Evolutionary conservation across 2,888 invertebrate species (phyloP).

Genomic region (Coleophora flavipennella): DNA sequence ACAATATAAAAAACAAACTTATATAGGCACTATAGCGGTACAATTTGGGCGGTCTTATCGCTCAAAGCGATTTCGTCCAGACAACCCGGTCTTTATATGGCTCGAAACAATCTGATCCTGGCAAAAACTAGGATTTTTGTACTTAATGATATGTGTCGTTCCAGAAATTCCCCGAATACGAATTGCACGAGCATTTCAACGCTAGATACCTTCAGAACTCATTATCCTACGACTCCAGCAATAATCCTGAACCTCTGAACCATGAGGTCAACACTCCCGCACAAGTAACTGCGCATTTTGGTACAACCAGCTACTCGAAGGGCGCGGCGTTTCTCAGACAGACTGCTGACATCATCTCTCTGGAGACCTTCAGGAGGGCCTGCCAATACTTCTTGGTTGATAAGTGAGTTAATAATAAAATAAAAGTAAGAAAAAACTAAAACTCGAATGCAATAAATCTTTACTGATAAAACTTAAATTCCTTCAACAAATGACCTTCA

Average conservation of each 20-base stretch:
- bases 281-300: constrained; percentile 77
- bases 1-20: no score
- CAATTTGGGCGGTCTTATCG: no score
- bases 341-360: constrained; percentile 48
- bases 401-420: constrained; percentile 67
- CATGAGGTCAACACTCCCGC: constrained; percentile 72
- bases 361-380: constrained; percentile 40
- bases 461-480: no score
- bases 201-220: constrained; percentile 78
- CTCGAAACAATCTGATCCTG: no score
- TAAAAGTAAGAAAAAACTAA: no score
- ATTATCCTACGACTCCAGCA: constrained; percentile 57
- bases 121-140: no score
- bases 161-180: constrained; percentile 76
- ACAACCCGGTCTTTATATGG: no score
- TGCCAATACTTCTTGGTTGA: constrained; percentile 44
- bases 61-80: no score
- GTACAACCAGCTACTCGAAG: constrained; percentile 79
- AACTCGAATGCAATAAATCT: no score
- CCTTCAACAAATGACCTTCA: no score
- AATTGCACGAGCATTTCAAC: constrained; percentile 80
- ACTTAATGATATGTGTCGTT: constrained; percentile 17
- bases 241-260: constrained; percentile 69
- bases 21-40: no score
- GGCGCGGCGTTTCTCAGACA: constrained; percentile 64